phyloP scores from a whole-genome alignment of 2,113 vertebrate genomes.

The Lichenostomus cassidix region DNA sequence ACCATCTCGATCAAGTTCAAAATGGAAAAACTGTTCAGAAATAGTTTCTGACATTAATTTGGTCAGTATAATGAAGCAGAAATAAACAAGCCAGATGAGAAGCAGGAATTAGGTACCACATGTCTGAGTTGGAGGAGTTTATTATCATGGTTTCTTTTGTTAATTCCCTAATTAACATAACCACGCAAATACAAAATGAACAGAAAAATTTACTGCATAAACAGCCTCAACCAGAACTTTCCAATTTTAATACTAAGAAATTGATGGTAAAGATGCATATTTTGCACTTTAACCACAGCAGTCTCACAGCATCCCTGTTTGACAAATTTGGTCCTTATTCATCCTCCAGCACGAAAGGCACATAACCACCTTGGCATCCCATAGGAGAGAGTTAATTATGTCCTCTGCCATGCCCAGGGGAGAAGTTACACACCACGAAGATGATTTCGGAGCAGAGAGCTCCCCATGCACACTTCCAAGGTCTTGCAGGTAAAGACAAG shows the following conservation, averaged over 20 bases:
- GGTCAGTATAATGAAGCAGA: neutral
- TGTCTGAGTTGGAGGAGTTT: neutral
- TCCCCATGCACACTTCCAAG: neutral
- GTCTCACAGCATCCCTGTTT: fast-evolving
- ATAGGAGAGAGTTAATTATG: fast-evolving
- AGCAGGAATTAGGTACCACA: neutral
- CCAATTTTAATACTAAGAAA: neutral
- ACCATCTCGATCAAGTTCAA: neutral
- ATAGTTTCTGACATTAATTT: neutral
- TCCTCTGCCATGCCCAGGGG: neutral
- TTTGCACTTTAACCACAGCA: neutral
- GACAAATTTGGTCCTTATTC: neutral
- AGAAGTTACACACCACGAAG: neutral
- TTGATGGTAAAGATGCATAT: neutral
- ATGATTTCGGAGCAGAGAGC: neutral
- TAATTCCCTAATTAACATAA: neutral
- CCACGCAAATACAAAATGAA: neutral
- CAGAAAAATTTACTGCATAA: neutral
- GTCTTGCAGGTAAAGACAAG: neutral
- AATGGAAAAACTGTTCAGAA: neutral
- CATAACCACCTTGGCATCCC: neutral
- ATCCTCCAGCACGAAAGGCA: neutral
- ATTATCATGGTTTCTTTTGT: neutral
- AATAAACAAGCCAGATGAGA: neutral
- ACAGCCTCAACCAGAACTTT: neutral